Conservation (phyloP, 2,113 vertebrate genomes). For the Pampusana beccarii region DNA sequence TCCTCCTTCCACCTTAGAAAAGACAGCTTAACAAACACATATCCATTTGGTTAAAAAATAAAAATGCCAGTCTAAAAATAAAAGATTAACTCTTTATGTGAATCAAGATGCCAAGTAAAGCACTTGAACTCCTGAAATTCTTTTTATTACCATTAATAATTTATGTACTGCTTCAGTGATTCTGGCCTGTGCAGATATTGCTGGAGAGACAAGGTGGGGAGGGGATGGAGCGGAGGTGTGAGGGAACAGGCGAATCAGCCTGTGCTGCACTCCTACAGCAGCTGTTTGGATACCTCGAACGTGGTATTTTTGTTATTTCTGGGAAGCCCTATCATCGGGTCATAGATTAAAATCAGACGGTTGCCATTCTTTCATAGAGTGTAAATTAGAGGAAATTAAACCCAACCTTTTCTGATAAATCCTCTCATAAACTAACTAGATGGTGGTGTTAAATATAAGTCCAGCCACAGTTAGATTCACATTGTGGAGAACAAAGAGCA, state of each 20-base stretch:
- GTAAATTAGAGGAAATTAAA: constrained; percentile 70
- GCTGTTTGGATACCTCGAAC: background rate
- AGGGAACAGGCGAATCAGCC: background rate
- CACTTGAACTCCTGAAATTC: background rate
- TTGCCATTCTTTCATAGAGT: constrained; percentile 39
- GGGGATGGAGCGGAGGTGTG: background rate
- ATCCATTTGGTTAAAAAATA: background rate
- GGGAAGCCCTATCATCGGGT: constrained; percentile 22
- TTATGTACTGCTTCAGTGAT: background rate
- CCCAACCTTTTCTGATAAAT: constrained; percentile 59
- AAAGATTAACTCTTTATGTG: background rate
- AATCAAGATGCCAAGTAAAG: background rate
- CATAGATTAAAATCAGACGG: constrained; percentile 49
- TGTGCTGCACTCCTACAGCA: background rate
- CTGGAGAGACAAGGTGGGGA: background rate
- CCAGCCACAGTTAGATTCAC: constrained; percentile 45
- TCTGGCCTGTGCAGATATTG: background rate
- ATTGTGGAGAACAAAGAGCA: background rate
- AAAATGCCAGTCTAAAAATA: background rate
- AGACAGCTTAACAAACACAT: background rate
- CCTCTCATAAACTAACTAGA: constrained; percentile 55
- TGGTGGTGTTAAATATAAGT: constrained; percentile 16
- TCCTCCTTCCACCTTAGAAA: background rate
- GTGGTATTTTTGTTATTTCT: constrained; percentile 46
- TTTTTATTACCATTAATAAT: background rate